Conservation (phyloP, 2,888 invertebrate genomes). For the Aleiodes alternator region DNA sequence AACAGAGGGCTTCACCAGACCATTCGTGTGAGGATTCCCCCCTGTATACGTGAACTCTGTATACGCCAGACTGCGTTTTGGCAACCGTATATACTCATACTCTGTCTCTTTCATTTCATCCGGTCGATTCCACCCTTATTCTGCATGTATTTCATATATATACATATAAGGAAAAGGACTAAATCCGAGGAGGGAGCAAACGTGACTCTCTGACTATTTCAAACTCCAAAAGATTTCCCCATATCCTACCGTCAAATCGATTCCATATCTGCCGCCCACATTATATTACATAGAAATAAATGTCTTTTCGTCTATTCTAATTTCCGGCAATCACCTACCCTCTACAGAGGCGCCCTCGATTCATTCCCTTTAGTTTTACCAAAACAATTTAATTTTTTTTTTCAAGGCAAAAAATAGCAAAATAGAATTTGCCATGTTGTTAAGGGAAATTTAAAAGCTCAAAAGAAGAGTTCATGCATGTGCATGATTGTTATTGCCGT, state of each 20-base stretch:
- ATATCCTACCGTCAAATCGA: constrained; percentile 46
- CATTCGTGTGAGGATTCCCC: constrained; percentile 25
- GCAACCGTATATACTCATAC: constrained; percentile 65
- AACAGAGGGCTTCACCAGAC: constrained; percentile 61
- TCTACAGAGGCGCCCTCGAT: constrained; percentile 15
- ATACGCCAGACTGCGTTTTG: constrained; percentile 71
- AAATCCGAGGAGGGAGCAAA: constrained; percentile 49
- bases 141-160: constrained; percentile 4
- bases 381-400: neutral
- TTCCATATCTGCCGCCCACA: constrained; percentile 15
- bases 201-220: constrained; percentile 51
- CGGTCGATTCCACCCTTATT: constrained; percentile 36
- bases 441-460: no score
- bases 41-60: constrained; percentile 63
- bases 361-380: neutral
- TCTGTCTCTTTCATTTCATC: constrained; percentile 40
- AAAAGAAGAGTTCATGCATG: no score
- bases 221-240: constrained; percentile 40
- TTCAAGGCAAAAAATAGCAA: no score
- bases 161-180: neutral
- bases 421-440: no score
- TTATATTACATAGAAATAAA: constrained; percentile 35
- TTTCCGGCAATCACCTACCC: constrained; percentile 36
- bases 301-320: constrained; percentile 26
- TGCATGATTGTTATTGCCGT: no score